phyloP scores from a whole-genome alignment of 2,888 invertebrate genomes.

The Chromoteleia sp. region DNA sequence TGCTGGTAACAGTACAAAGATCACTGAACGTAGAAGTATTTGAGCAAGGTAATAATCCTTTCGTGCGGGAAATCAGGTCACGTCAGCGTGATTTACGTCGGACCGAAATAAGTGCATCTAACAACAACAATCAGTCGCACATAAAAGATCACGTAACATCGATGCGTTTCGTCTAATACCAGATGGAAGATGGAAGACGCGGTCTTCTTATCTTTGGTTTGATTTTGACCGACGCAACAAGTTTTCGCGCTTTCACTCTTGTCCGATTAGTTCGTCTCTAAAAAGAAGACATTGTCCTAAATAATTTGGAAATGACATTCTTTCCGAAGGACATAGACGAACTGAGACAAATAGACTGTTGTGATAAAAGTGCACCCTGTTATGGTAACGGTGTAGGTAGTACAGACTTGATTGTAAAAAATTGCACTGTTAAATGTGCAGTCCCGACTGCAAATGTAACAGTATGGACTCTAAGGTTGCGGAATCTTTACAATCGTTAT shows the following conservation, averaged over 20 bases:
- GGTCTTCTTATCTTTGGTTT: conserved; percentile 2
- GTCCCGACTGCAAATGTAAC: too few species aligned
- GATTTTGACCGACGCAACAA: neutral
- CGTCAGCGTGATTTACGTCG: conserved; percentile 59
- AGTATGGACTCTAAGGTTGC: too few species aligned
- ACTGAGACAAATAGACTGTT: too few species aligned
- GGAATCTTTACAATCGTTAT: too few species aligned
- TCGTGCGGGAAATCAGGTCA: conserved; percentile 62
- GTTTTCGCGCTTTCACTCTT: neutral
- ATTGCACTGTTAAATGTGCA: too few species aligned
- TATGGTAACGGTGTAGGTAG: too few species aligned
- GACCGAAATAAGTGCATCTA: conserved; percentile 62
- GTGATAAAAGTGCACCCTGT: too few species aligned
- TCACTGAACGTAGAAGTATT: conserved; percentile 64
- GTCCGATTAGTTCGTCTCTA: conserved; percentile 1
- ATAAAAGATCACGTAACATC: conserved; percentile 35
- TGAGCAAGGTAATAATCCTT: conserved; percentile 64
- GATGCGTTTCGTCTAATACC: conserved; percentile 20
- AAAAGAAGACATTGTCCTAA: conserved; percentile 27
- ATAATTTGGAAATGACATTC: too few species aligned
- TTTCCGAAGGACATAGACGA: too few species aligned
- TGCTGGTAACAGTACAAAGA: conserved; percentile 61
- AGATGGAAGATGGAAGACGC: neutral
- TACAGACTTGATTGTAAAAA: too few species aligned
- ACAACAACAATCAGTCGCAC: conserved; percentile 39